A percentile compares a stretch with the other conserved stretches of the same genome.
These are phyloP conservation scores for Akabosia matsudoensis DNA, from an alignment of 1,140 invertebrate species.

Conservation along the genomic window DNA sequence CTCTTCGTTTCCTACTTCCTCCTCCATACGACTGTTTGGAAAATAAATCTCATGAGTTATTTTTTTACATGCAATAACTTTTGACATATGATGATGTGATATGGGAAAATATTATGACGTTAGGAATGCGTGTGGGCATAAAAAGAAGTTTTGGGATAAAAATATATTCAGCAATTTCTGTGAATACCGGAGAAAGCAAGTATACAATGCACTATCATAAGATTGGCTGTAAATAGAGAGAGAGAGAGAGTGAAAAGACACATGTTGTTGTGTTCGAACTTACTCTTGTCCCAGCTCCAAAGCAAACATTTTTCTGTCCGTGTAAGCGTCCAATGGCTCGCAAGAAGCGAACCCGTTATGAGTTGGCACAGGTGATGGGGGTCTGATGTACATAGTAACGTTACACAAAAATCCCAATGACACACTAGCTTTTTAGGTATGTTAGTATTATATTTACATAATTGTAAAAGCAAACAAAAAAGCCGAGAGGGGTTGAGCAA, in stretches of 20 bases:
- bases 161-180: too few species aligned
- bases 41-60: not conserved
- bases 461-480: constrained; percentile 39
- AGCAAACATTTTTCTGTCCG: constrained; percentile 42
- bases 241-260: constrained; percentile 3
- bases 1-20: not conserved
- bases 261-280: constrained; percentile 2
- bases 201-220: not conserved
- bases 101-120: not conserved
- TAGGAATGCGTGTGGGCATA: not conserved
- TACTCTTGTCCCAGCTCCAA: constrained; percentile 40
- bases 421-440: constrained; percentile 13
- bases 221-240: not conserved
- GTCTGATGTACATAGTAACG: constrained; percentile 53
- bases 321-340: constrained; percentile 41
- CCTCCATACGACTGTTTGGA: not conserved
- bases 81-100: not conserved
- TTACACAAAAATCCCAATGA: constrained; percentile 32
- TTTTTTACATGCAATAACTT: not conserved
- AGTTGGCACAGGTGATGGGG: constrained; percentile 78
- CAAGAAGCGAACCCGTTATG: constrained; percentile 74
- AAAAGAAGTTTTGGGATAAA: not conserved
- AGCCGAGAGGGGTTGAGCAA: too few species aligned
- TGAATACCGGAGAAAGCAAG: not conserved
- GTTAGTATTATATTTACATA: constrained; percentile 13